Conservation (phyloP, 2,888 invertebrate species). For the Acrobasis suavella region DNA sequence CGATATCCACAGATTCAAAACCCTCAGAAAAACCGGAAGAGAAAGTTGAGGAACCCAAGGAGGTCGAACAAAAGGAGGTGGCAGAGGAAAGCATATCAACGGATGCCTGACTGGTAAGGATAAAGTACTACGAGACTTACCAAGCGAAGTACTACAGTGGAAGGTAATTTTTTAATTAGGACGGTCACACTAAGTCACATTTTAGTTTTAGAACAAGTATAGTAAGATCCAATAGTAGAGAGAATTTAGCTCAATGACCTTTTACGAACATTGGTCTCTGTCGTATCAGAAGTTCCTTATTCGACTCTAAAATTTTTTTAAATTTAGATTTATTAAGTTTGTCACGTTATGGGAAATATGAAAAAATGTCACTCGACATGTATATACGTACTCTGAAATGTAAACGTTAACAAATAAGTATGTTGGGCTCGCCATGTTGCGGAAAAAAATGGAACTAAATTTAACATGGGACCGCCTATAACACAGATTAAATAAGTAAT, state of each 20-base stretch:
- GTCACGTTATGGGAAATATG: too few relatives aligned
- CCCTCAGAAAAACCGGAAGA: conserved; percentile 57
- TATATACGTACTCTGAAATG: too few relatives aligned
- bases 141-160: conserved; percentile 52
- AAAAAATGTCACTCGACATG: too few relatives aligned
- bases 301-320: too few relatives aligned
- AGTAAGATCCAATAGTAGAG: background rate
- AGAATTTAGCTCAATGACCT: background rate
- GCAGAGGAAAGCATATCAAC: conserved; percentile 50
- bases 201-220: conserved; percentile 18
- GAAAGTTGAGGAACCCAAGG: conserved; percentile 44
- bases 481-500: too few relatives aligned
- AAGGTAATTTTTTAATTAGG: conserved; percentile 42
- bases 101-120: conserved; percentile 69
- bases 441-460: too few relatives aligned
- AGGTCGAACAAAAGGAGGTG: conserved; percentile 43
- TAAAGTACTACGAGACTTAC: conserved; percentile 51
- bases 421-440: too few relatives aligned
- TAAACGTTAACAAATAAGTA: too few relatives aligned
- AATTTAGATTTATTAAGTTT: too few relatives aligned
- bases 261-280: background rate
- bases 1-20: conserved; percentile 71
- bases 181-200: conserved; percentile 30
- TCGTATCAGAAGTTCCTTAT: too few relatives aligned
- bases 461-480: too few relatives aligned